Conservation (phyloP, 2,113 vertebrate genomes). For the rabbit (Oryctolagus cuniculus) region mOryCun1.1 NC_091443.1:104267001-104267500, state of each 20-base stretch:
- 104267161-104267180: background rate
- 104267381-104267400: slow-evolving; percentile 26
- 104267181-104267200: slow-evolving; percentile 8
- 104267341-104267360: slow-evolving; percentile 52
- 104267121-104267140: background rate
- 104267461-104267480: background rate
- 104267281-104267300: slow-evolving; percentile 58
- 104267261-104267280: slow-evolving; percentile 32
- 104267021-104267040: too few species aligned
- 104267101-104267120: too few species aligned
- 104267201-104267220: slow-evolving; percentile 51
- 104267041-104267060: too few species aligned
- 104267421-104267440: background rate
- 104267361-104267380: slow-evolving; percentile 63
- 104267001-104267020: too few species aligned
- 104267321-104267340: slow-evolving; percentile 62
- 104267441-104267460: slow-evolving; percentile 54
- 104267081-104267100: too few species aligned
- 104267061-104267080: too few species aligned
- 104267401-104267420: slow-evolving; percentile 62
- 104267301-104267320: slow-evolving; percentile 64
- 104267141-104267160: too few species aligned
- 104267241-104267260: background rate
- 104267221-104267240: slow-evolving; percentile 68
- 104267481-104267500: background rate